A percentile compares a stretch with the other conserved stretches of the same genome.
phyloP scores from a whole-genome alignment of 2,888 invertebrate genomes.

The Myopa tessellatipennis region DNA sequence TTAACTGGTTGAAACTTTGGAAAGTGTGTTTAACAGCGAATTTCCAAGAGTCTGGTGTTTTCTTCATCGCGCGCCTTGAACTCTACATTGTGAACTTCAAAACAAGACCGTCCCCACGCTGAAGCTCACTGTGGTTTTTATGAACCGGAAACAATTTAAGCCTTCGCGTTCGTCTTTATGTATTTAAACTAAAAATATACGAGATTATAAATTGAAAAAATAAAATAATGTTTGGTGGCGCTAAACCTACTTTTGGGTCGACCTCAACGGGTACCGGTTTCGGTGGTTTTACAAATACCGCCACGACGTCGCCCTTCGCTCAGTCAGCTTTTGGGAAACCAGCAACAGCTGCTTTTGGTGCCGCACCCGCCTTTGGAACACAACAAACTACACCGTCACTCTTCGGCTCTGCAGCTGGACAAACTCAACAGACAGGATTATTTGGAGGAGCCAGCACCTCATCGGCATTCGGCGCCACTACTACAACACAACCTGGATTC shows the following conservation, averaged over 20 bases:
- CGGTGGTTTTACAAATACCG: slow-evolving; percentile 60
- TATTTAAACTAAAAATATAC: too few relatives aligned
- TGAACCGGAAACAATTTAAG: too few relatives aligned
- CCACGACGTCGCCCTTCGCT: slow-evolving; percentile 67
- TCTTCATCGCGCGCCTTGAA: too few relatives aligned
- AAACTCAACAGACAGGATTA: slow-evolving; percentile 62
- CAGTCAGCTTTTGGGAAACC: slow-evolving; percentile 72
- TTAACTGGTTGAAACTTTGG: too few relatives aligned
- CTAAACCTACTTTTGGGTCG: slow-evolving; percentile 69
- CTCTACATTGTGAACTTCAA: too few relatives aligned
- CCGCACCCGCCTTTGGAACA: slow-evolving; percentile 77
- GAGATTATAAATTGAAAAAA: not conserved
- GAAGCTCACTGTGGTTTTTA: too few relatives aligned
- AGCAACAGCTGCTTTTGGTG: slow-evolving; percentile 75
- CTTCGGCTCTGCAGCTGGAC: slow-evolving; percentile 72
- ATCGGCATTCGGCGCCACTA: slow-evolving; percentile 75
- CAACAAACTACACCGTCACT: slow-evolving; percentile 69
- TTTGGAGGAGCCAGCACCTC: slow-evolving; percentile 74
- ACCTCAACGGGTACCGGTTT: slow-evolving; percentile 60
- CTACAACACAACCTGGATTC: slow-evolving; percentile 66
- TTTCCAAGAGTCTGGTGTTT: too few relatives aligned
- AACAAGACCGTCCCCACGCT: too few relatives aligned
- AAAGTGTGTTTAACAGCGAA: too few relatives aligned
- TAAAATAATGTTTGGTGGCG: slow-evolving; percentile 61
- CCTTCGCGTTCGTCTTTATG: too few relatives aligned